phyloP scores from a whole-genome alignment of 2,113 vertebrate species.

The Sinocyclocheilus rhinocerous region DNA sequence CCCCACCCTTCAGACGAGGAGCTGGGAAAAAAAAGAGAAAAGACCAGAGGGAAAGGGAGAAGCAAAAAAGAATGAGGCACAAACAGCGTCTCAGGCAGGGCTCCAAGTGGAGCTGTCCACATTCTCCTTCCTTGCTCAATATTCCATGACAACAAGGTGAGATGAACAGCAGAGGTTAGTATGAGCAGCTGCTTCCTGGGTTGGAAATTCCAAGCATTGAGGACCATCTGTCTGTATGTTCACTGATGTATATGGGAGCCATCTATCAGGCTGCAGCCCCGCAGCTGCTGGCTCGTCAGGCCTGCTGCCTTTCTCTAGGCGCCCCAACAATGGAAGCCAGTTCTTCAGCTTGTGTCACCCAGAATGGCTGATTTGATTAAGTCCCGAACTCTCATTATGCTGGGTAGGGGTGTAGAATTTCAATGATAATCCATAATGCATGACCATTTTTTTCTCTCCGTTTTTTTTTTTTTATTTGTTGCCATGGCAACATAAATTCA shows the following conservation, averaged over 20 bases:
- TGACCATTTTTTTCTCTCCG: constrained; percentile 78
- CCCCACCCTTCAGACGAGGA: constrained; percentile 35
- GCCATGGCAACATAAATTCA: constrained; percentile 99
- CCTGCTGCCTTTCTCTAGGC: constrained; percentile 72
- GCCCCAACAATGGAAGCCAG: constrained; percentile 88
- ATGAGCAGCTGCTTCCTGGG: constrained; percentile 95
- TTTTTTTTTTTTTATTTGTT: constrained; percentile 78
- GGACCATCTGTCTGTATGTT: constrained; percentile 98
- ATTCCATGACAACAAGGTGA: constrained; percentile 99
- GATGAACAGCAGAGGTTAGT: constrained; percentile 89
- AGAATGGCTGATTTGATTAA: constrained; percentile 99
- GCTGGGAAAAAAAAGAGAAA: constrained; percentile 17
- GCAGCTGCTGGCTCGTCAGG: constrained; percentile 91
- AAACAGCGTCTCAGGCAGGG: constrained; percentile 38
- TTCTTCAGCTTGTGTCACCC: constrained; percentile 97
- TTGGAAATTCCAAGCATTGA: constrained; percentile 93
- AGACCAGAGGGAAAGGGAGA: background rate
- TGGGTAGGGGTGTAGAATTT: constrained; percentile 99
- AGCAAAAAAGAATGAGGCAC: constrained; percentile 30
- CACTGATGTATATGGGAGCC: constrained; percentile 92
- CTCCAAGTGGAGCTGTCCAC: constrained; percentile 73
- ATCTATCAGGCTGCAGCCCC: constrained; percentile 90
- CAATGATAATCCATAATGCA: constrained; percentile 99
- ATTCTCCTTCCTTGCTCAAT: constrained; percentile 86
- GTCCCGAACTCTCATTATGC: constrained; percentile 99